Evolutionary conservation across 2,113 vertebrate species (phyloP).

Genomic region (Edolisoma coerulescens): DNA sequence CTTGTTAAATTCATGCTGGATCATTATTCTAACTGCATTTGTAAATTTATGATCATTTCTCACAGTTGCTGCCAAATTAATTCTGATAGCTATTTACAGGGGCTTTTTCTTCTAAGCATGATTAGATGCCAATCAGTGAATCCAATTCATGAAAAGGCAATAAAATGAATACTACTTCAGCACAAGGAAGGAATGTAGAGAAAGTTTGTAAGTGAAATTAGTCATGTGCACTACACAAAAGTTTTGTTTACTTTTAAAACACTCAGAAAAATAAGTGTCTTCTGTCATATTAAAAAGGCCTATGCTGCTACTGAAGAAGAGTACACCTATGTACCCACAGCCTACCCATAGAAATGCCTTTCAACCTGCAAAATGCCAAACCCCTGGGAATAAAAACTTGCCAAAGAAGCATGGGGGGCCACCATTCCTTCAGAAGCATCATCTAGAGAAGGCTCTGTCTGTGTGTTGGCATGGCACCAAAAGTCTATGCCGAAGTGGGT

Average conservation of each 20-base stretch:
- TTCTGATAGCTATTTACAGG: slow-evolving; percentile 44
- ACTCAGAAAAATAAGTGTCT: not conserved
- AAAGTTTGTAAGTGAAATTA: slow-evolving; percentile 20
- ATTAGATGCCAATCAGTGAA: slow-evolving; percentile 23
- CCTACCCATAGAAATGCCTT: not conserved
- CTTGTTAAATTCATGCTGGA: not conserved
- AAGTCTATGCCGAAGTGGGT: slow-evolving; percentile 1
- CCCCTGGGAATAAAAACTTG: not conserved
- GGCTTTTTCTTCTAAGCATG: not conserved
- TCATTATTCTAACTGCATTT: slow-evolving; percentile 16
- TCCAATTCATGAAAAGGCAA: slow-evolving; percentile 17
- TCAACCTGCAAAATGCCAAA: not conserved
- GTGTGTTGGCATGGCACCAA: not conserved
- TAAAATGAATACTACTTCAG: slow-evolving; percentile 41
- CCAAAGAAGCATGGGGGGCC: not conserved
- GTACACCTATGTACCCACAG: not conserved
- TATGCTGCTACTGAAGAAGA: not conserved
- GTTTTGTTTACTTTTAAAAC: slow-evolving; percentile 39
- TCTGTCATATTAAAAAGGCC: not conserved
- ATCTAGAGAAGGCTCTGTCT: not conserved
- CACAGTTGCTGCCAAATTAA: slow-evolving; percentile 42
- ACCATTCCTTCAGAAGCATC: not conserved
- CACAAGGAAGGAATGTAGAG: not conserved
- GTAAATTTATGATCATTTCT: not conserved
- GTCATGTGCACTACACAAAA: not conserved